Base-by-base conservation (phyloP, 2,797 vertebrate genomes). In the Poecilia wingei region DNA sequence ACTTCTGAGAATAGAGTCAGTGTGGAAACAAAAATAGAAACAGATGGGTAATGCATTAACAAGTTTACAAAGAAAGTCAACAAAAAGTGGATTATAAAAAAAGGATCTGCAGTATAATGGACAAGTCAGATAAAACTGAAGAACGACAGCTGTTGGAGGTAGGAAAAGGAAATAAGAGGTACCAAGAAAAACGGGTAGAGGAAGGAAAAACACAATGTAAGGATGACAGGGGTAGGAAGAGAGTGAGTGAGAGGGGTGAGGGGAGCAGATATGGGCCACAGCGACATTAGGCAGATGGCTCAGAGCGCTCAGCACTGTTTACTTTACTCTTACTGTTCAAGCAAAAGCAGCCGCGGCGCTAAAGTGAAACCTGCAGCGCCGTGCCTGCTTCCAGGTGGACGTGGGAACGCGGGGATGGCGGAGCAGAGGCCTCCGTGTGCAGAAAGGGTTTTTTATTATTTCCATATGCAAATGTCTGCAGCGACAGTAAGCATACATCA, bases 231-330 rank as follows among this genome's bases (percentile, higher is more conserved):
- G 79, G 79, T 13, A 74, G 78, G 45, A 84, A 57, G 74, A 49
- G 79, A 66, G 5, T 0, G 45, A 85, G 72, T 8, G 82, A 86
- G 79, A 43, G 75, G 80, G 79, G 49, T 81, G 51, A 75, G 79
- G 78, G 83, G 73, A 77, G 83, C 86, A 92, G 86, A 92, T 89
- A 87, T 87, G 88, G 92, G 88, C 93, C 92, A 90, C 88, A 87
- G 91, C 93, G 93, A 95, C 94, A 95, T 94, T 93, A 94, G 92
- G 93, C 96, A 96, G 95, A 96, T 95, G 95, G 95, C 93, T 94
- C 81, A 39, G 49, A 91, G 92, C 80, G 91, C 91, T 94, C 85
- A 85, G 90, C 90, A 94, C 92, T 95, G 94, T 96, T 96, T 95
- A 94, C 95, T 93, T 94, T 95, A 88, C 90, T 92, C 91, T 93